Percentiles rank a stretch among this genome's conserved stretches.
phyloP scores from a whole-genome alignment of 2,888 invertebrate species.

The Leptinotarsa haldemani region DNA sequence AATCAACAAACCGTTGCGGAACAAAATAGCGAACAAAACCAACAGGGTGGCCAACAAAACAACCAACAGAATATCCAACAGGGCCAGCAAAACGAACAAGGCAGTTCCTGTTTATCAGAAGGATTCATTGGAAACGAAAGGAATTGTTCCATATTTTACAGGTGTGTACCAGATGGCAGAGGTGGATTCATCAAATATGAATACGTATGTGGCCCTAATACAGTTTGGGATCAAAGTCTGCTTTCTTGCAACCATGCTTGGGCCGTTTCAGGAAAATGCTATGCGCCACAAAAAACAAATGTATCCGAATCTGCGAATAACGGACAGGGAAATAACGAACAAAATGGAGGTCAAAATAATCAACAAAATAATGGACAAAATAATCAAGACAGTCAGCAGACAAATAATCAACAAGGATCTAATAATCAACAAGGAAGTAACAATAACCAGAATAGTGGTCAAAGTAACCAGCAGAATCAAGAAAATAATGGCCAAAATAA shows the following conservation, averaged over 20 bases:
- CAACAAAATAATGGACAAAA: slow-evolving; percentile 41
- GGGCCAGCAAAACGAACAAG: slow-evolving; percentile 18
- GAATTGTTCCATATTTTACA: slow-evolving; percentile 80
- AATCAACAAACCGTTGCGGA: slow-evolving; percentile 31
- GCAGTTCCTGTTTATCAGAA: slow-evolving; percentile 61
- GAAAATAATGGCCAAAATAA: slow-evolving; percentile 34
- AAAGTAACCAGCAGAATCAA: slow-evolving; percentile 44
- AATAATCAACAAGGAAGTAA: slow-evolving; percentile 29
- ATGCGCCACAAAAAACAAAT: slow-evolving; percentile 11
- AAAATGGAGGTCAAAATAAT: slow-evolving; percentile 38
- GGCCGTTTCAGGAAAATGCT: slow-evolving; percentile 64
- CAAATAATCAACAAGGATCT: slow-evolving; percentile 28
- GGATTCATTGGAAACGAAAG: slow-evolving; percentile 78
- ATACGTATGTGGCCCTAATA: slow-evolving; percentile 80
- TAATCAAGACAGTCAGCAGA: slow-evolving; percentile 43
- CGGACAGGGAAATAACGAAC: slow-evolving; percentile 13
- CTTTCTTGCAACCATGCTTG: slow-evolving; percentile 79
- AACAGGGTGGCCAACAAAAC: slow-evolving; percentile 35
- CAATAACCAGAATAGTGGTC: slow-evolving; percentile 39
- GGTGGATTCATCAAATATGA: slow-evolving; percentile 75
- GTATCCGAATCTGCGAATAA: background rate
- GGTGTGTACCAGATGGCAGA: slow-evolving; percentile 76
- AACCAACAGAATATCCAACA: slow-evolving; percentile 27
- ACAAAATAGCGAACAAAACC: slow-evolving; percentile 27
- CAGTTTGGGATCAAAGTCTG: slow-evolving; percentile 78